Percentiles rank a stretch among this genome's conserved stretches.
These are phyloP conservation scores for Aphelinus atriplicis DNA, from an alignment of 1,140 invertebrate genomes.

Conservation along the genomic window DNA sequence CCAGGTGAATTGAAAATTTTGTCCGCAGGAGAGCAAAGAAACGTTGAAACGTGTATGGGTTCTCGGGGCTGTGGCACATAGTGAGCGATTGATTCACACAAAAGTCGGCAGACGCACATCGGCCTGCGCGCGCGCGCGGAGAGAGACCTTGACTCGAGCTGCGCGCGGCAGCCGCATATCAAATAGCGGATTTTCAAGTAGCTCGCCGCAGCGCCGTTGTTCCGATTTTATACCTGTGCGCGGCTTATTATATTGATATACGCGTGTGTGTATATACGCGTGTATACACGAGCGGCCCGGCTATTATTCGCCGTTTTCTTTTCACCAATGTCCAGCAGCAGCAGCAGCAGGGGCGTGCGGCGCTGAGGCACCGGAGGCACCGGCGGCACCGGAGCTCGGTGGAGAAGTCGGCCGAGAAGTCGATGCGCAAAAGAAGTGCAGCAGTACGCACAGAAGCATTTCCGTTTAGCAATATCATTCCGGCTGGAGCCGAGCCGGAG, in stretches of 20 bases:
- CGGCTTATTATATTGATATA: neutral
- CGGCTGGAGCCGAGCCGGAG: slow-evolving; percentile 20
- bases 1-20: slow-evolving; percentile 16
- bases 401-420: too few species aligned
- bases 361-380: too few species aligned
- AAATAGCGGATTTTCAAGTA: slow-evolving; percentile 35
- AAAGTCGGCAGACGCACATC: neutral
- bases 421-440: neutral
- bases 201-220: slow-evolving; percentile 12
- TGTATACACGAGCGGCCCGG: neutral
- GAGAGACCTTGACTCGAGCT: slow-evolving; percentile 8
- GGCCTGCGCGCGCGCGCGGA: neutral
- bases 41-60: neutral
- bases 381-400: too few species aligned
- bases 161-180: slow-evolving; percentile 5
- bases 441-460: slow-evolving; percentile 42
- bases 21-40: neutral
- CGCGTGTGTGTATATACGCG: neutral
- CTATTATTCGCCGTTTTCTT: neutral
- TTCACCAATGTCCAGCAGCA: neutral
- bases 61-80: neutral
- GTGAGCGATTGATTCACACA: slow-evolving; percentile 21
- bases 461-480: slow-evolving; percentile 45
- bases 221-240: slow-evolving; percentile 21
- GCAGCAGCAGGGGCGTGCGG: too few species aligned